phyloP scores from a whole-genome alignment of 2,888 invertebrate species.

The Hirtodrosophila cameraria region DNA sequence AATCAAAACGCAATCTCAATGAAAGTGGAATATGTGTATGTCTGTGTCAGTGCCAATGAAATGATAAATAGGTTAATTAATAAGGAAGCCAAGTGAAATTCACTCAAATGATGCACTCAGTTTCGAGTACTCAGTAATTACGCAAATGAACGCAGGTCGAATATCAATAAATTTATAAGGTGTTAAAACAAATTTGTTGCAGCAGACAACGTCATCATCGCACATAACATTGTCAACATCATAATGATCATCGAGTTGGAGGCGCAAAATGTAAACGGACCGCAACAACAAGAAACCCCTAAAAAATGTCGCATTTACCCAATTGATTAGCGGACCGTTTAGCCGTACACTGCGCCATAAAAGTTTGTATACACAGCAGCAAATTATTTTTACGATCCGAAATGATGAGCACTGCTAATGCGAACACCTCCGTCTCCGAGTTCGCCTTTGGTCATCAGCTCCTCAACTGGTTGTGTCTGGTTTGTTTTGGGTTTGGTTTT shows the following conservation, averaged over 20 bases:
- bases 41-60: no score
- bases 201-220: neutral
- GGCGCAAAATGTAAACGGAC: conserved; percentile 46
- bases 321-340: conserved; percentile 64
- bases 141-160: neutral
- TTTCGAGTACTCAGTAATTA: neutral
- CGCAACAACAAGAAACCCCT: conserved; percentile 31
- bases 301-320: conserved; percentile 65
- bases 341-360: conserved; percentile 58
- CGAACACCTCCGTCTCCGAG: conserved; percentile 1
- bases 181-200: conserved; percentile 34
- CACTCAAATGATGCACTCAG: neutral
- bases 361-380: conserved; percentile 58
- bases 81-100: neutral
- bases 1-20: no score
- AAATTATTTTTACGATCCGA: conserved; percentile 64
- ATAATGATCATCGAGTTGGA: conserved; percentile 7
- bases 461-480: conserved; percentile 36
- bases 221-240: conserved; percentile 3
- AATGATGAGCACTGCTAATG: conserved; percentile 46
- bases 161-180: conserved; percentile 9
- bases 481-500: conserved; percentile 6
- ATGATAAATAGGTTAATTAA: neutral
- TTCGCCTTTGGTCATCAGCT: neutral
- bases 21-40: no score